These are phyloP conservation scores for Euzophera pinguis DNA, from an alignment of 2,888 invertebrate genomes.

Conservation along the genomic window DNA sequence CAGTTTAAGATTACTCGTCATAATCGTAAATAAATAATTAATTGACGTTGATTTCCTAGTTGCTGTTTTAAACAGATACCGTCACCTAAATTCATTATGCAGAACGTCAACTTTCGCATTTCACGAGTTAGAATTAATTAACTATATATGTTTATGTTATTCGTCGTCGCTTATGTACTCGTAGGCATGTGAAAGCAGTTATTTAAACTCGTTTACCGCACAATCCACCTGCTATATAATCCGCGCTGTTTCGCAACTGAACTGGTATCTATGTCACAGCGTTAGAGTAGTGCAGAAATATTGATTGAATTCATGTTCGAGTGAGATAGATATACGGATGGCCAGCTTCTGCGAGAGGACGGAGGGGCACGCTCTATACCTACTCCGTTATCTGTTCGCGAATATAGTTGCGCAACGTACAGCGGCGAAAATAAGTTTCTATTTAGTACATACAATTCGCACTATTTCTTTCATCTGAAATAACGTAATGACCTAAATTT, in stretches of 20 bases:
- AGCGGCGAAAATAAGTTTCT: conserved; percentile 63
- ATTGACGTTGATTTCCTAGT: background rate
- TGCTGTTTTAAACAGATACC: background rate
- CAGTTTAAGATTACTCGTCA: no score
- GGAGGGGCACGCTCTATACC: conserved; percentile 61
- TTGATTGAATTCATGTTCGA: conserved; percentile 32
- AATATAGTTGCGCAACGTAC: conserved; percentile 76
- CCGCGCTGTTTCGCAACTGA: conserved; percentile 77
- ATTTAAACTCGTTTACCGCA: conserved; percentile 74
- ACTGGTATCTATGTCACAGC: conserved; percentile 73
- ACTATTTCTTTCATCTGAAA: conserved; percentile 22
- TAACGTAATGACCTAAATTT: background rate
- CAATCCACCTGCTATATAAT: conserved; percentile 79
- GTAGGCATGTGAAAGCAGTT: conserved; percentile 71
- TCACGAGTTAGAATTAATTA: conserved; percentile 22
- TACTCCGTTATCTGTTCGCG: conserved; percentile 73
- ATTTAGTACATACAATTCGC: conserved; percentile 34
- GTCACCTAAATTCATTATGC: conserved; percentile 9
- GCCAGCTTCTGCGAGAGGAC: conserved; percentile 72
- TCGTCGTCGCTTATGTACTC: conserved; percentile 47
- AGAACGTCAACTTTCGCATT: conserved; percentile 24
- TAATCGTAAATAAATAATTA: no score
- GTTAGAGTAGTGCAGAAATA: conserved; percentile 43
- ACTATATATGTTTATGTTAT: conserved; percentile 25
- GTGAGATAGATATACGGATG: conserved; percentile 37